Conservation (phyloP, 2,888 invertebrate species). For the Tetrapedia diversipes region DNA sequence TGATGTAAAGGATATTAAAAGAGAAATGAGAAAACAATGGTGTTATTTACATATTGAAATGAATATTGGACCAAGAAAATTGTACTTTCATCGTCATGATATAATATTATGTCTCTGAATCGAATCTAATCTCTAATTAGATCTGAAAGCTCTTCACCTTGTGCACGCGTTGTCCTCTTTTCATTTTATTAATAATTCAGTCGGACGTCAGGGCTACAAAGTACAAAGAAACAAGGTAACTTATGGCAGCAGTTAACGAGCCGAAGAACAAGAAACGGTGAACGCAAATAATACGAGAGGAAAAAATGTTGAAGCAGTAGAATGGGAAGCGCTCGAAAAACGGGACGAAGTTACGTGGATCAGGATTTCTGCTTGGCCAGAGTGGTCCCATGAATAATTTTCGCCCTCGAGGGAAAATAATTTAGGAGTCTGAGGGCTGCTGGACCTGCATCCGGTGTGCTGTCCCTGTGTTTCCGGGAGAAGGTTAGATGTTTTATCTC, state of each 20-base stretch:
- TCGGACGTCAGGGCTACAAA: constrained; percentile 20
- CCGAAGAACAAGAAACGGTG: constrained; percentile 45
- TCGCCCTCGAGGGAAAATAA: constrained; percentile 69
- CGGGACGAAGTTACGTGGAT: constrained; percentile 53
- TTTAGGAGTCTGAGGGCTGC: constrained; percentile 56
- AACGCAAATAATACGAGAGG: constrained; percentile 10
- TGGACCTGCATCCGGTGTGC: constrained; percentile 55
- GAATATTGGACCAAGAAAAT: no score
- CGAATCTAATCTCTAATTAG: no score
- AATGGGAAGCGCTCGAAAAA: constrained; percentile 47
- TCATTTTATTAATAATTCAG: constrained; percentile 42
- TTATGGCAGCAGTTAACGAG: constrained; percentile 61
- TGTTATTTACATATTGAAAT: no score
- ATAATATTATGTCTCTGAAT: no score
- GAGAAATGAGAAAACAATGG: no score
- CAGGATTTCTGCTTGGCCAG: constrained; percentile 57
- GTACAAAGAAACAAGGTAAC: constrained; percentile 43
- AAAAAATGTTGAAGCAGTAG: no score
- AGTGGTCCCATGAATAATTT: constrained; percentile 73
- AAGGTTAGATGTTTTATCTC: neutral
- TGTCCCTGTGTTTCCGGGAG: constrained; percentile 49
- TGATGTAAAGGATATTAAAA: no score
- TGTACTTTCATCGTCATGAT: no score
- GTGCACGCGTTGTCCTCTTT: constrained; percentile 4
- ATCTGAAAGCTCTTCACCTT: neutral